Conservation (phyloP, 2,797 vertebrate species). For the Threskiornis aethiopicus region DNA sequence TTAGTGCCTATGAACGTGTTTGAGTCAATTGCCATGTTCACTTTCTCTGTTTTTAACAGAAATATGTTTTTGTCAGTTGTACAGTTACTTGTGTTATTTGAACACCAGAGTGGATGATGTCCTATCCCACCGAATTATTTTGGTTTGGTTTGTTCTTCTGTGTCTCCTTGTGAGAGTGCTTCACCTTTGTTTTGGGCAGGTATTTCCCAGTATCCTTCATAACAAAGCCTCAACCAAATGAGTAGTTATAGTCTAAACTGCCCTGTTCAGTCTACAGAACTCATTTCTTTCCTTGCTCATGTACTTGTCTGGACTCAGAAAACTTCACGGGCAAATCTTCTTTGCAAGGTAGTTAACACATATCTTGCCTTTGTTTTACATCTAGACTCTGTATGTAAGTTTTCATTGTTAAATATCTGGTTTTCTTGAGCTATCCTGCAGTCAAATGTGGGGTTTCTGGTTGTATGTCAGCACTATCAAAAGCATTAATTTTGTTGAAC, state of each 20-base stretch:
- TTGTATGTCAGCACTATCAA: background rate
- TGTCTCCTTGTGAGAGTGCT: background rate
- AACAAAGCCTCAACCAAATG: background rate
- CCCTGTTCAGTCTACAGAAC: background rate
- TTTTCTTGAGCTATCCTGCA: background rate
- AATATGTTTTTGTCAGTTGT: background rate
- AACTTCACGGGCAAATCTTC: fast-evolving
- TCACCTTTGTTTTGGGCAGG: background rate
- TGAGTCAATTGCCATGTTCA: background rate
- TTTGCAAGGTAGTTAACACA: background rate
- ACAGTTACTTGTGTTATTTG: background rate
- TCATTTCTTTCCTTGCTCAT: background rate
- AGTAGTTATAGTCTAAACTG: background rate
- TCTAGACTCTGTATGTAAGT: background rate
- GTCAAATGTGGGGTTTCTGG: background rate
- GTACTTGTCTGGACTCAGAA: background rate
- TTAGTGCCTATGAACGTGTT: background rate
- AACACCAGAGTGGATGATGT: background rate
- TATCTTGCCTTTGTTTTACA: background rate
- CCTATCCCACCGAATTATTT: background rate
- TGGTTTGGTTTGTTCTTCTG: background rate
- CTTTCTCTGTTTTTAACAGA: background rate
- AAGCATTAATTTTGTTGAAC: background rate
- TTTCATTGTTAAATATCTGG: background rate
- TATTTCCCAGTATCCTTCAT: background rate